Evolutionary conservation across 2,113 vertebrate genomes (phyloP), one percentile per base, ranked within the genome.

Genomic region (Neotragus moschatus): DNA sequence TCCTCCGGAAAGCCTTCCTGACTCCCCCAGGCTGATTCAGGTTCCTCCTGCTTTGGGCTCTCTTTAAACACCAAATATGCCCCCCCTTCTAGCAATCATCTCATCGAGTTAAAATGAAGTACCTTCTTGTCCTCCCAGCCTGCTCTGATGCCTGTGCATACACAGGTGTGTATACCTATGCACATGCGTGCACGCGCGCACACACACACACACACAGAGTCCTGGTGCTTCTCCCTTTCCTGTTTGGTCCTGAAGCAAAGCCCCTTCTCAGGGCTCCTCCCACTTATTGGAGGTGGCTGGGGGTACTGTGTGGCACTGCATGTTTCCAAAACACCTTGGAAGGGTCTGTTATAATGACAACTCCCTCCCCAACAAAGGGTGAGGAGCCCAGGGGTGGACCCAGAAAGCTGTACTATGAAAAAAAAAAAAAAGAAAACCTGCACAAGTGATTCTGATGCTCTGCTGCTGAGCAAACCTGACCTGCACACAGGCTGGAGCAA

Each of bases 391-490:
- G 60, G 6, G n/a, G 8, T 58, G 51, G 36, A 43, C 6, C n/a
- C 28, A n/a, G 12, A 45, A 92, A 53, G 53, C 63, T 26, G 28
- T 2, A 9, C 63, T 6, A 1, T 28, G 51, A 6, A 13, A 11
- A 53, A 84, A 7, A 17, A 81, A 17, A 43, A 19, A 21, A 14
- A 21, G 1, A 73, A 73, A 73, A 39, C 10, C n/a, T 70, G 19
- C 5, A n/a, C 36, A 73, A 25, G n/a, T 73, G 66, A 73, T 33
- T 15, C 21, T 15, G 15, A 30, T 0, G 12, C 61, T 36, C 55
- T 16, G 0, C 15, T 23, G 36, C 56, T 26, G 11, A 13, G 3
- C 51, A 43, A 1, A 0, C 11, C 53, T 23, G 33, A 4, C 56
- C 1, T 7, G 58, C 36, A 8, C 11, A 7, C 2, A 5, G 8